Evolutionary conservation across 2,113 vertebrate species (phyloP), one percentile per base, ranked within the genome.

Genomic region (Lipophrys pholis): DNA sequence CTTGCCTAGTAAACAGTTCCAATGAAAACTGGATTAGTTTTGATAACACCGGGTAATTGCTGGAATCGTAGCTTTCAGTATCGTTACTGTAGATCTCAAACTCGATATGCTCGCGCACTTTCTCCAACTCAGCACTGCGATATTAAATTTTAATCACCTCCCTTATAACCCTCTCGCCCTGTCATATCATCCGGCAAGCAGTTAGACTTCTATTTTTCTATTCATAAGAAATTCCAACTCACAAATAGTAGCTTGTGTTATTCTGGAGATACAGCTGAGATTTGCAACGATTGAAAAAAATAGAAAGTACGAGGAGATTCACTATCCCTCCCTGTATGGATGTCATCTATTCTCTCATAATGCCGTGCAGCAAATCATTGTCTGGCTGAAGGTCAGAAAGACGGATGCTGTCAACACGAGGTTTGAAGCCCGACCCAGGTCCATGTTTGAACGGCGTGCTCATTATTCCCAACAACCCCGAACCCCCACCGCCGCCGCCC

Each of bases 381-480:
- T 75, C 36, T 15, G 17, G 52, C 15, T 80, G 59, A 87, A 88
- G 88, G 81, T 83, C 79, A 79, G 73, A 11, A 30, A 60, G 42
- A 64, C 16, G 56, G 57, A 72, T 55, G 59, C 59, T 73, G 85
- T 82, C 83, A 82, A 17, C 53, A 30, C 8, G 1, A 8, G 41
- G 68, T 46, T 54, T 40, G 54, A 66, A 43, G 64, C 10, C 38
- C 9, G 0, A 11, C 54, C 36, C 45, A 11, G 56, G 35, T 70
- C 59, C 59, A 2, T 39, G 46, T 80, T 69, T 67, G 63, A 71
- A 40, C 74, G 69, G 12, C 54, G 7, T 1, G 38, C 67, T 79
- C 73, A 72, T 84, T 80, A 81, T 30, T 30, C 58, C 69, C 39
- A 64, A 63, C 62, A 69, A 43, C 61, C 21, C 21, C 21, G 4